These are phyloP conservation scores for Chydorus sphaericus DNA, from an alignment of 2,888 invertebrate species.

Conservation along the genomic window DNA sequence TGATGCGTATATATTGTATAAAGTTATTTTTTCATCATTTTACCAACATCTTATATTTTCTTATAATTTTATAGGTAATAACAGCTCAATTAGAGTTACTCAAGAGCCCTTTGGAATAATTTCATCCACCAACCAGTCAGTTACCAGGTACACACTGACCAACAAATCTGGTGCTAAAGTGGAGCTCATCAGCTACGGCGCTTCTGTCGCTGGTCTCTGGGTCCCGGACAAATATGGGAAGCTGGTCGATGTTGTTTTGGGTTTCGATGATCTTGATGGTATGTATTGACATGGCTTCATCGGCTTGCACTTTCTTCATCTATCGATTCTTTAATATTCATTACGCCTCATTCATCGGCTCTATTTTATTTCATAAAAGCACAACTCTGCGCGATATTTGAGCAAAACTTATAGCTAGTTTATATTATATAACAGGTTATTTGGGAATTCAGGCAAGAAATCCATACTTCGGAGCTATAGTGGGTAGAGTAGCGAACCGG, in stretches of 20 bases:
- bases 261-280: constrained; percentile 67
- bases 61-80: no score
- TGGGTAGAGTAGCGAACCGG: constrained; percentile 75
- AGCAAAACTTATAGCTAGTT: no score
- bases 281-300: no score
- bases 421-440: constrained; percentile 40
- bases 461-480: constrained; percentile 76
- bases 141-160: constrained; percentile 7
- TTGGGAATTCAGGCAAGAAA: constrained; percentile 38
- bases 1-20: no score
- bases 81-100: no score
- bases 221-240: constrained; percentile 57
- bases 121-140: background rate
- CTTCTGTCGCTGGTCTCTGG: constrained; percentile 58
- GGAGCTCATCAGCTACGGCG: constrained; percentile 65
- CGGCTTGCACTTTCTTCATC: no score
- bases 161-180: constrained; percentile 9
- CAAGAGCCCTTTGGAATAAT: background rate
- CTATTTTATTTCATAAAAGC: no score
- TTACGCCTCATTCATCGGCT: no score
- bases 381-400: no score
- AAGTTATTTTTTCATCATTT: no score
- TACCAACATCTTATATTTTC: no score
- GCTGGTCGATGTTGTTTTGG: constrained; percentile 60
- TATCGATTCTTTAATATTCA: no score